Evolutionary conservation across 2,888 invertebrate genomes (phyloP), one percentile per base, ranked within the genome.

Genomic region (Pomacea canaliculata): DNA sequence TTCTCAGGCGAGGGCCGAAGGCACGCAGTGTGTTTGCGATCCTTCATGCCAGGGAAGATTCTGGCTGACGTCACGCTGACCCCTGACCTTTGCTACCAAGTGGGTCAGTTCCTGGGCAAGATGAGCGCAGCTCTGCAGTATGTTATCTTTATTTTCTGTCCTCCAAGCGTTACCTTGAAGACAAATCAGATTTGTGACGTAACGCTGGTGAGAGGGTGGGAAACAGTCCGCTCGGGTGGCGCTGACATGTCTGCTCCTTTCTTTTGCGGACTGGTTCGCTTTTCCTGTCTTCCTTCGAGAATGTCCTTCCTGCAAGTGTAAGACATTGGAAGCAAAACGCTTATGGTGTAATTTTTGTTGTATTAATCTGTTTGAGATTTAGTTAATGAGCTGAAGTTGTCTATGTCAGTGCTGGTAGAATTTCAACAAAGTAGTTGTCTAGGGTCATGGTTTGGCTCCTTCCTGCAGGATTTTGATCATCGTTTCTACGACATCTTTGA

Each of bases 41-140:
- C 94, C 86, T 97, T 92, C 87, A 92, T 95, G 19, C 94, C 95
- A 0, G 97, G 97, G 0, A 92, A 93, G 76, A 91, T 95, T 76
- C 91, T 97, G 74, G 91, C 92, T 67, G 91, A 94, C 77, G 93
- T 94, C 0, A 92, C 93, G 0, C 91, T 92, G 76, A 93, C 94
- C 0, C 91, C 93, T 62, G 91, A 93, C 12, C 88, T 96, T 77
- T 92, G 95, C 78, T 94, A 93, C 84, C 93, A 95, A 85, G 92
- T 94, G 27, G 97, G 97, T 0, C 92, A 93, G 88, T 94, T 94
- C 77, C 91, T 94, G 0, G 96, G 95, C 0, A 93, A 93, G 80
- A 84, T 97, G 81, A 94, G 95, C 85, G 92, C 93, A 56, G 93
- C 93, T 48, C 90, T 97, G 62, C 92, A 94, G 95, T 95, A 71